phyloP scores from a whole-genome alignment of 2,797 vertebrate genomes.

The Chelidonichthys spinosus region DNA sequence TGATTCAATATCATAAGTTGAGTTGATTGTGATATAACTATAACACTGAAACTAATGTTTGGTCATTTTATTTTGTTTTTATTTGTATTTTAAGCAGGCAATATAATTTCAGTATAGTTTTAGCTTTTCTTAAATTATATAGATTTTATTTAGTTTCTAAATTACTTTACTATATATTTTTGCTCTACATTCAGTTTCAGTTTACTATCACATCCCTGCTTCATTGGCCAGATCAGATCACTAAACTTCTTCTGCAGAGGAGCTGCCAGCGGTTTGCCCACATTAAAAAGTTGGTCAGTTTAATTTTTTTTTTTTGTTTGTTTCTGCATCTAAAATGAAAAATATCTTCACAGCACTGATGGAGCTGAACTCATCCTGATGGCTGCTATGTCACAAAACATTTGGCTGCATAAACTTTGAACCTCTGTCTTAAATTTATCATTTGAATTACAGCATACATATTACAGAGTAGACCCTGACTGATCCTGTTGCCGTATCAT shows the following conservation, averaged over 20 bases:
- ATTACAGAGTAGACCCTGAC: background rate
- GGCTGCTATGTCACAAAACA: background rate
- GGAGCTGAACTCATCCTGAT: background rate
- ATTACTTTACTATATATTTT: background rate
- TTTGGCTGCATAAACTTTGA: background rate
- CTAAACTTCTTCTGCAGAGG: background rate
- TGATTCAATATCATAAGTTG: background rate
- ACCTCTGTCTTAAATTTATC: background rate
- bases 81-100: background rate
- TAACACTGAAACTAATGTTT: background rate
- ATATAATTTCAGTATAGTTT: background rate
- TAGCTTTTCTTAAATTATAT: background rate
- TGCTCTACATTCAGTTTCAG: background rate
- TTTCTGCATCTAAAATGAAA: conserved; percentile 5
- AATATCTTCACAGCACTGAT: background rate
- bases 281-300: background rate
- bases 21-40: background rate
- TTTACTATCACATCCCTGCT: background rate
- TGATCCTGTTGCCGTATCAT: background rate
- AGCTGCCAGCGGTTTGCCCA: background rate
- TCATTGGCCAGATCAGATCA: background rate
- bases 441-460: background rate
- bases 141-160: background rate
- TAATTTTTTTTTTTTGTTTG: conserved; percentile 4
- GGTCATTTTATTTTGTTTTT: background rate